Base-by-base conservation (phyloP, 2,113 vertebrate genomes). In the Channa maculata region DNA sequence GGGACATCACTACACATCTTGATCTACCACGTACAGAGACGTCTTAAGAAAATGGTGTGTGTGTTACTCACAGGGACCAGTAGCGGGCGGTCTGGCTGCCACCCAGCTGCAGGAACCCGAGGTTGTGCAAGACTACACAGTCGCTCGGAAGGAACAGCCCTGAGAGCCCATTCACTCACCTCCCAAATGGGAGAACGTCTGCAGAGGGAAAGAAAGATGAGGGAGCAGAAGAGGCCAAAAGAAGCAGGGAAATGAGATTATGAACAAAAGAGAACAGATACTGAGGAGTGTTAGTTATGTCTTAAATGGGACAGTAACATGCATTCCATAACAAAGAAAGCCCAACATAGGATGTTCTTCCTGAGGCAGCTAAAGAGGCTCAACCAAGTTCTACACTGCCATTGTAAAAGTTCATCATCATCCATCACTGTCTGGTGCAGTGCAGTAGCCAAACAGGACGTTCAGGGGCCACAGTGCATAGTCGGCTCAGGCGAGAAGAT, bases 131-230 rank as follows among this genome's bases (percentile, higher is more conserved):
- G 84, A 9, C 6, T 6, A 61, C 90, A 83, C 44, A 95, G n/a
- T 8, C 90, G 79, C 11, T 85, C 49, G 2, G 94, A 92, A 0
- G 93, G 67, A 3, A 69, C 13, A 2, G 92, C 91, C 34, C 48
- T 80, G n/a, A 93, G 82, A 11, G 93, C 92, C 39, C 80, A 64
- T 3, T 65, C 46, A 64, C 85, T 92, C 78, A 94, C 87, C 66
- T 70, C 55, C 93, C 93, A 93, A 7, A 77, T 39, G 1, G 92
- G 90, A 71, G 90, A 89, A 8, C 24, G 39, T 34, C 93, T 94
- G 75, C 1, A 39, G 55, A 55, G 44, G 46, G 15, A 38, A 6
- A n/a, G 6, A 37, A 1, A 69, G 9, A 62, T 12, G 13, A 54
- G 38, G 14, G 1, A 39, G 38, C 50, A 8, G 4, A 14, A 1